phyloP scores from a whole-genome alignment of 1,140 invertebrate genomes.

The Planococcus citri region DNA sequence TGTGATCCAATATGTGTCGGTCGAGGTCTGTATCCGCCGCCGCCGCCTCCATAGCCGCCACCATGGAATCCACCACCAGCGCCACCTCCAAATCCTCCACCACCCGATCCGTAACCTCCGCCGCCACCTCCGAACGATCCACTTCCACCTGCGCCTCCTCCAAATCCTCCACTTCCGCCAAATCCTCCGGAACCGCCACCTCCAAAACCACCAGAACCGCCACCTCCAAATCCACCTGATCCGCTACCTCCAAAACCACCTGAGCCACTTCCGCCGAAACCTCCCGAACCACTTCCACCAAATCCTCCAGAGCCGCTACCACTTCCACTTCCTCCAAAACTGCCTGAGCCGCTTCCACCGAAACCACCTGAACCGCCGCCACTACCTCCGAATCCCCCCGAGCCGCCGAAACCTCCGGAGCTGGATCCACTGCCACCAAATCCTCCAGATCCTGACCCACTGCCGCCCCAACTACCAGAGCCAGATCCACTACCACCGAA shows the following conservation, averaged over 20 bases:
- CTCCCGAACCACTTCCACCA: too few relatives aligned
- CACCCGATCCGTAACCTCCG: neutral
- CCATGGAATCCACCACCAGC: slow-evolving; percentile 21
- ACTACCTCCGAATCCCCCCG: too few relatives aligned
- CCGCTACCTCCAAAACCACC: too few relatives aligned
- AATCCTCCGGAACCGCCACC: too few relatives aligned
- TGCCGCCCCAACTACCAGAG: neutral
- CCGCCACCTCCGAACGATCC: neutral
- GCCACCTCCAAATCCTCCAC: slow-evolving; percentile 12
- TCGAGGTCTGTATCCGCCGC: too few relatives aligned
- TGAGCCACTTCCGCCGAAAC: neutral
- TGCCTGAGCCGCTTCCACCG: neutral
- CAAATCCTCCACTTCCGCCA: too few relatives aligned
- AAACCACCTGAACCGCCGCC: neutral
- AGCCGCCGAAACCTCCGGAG: too few relatives aligned
- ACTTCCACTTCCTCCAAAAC: too few relatives aligned
- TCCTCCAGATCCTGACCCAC: slow-evolving; percentile 7
- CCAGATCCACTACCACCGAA: slow-evolving; percentile 10
- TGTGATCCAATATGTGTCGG: neutral
- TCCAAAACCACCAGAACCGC: too few relatives aligned
- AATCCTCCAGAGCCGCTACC: too few relatives aligned
- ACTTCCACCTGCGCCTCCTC: neutral
- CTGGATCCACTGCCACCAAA: neutral
- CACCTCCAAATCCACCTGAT: slow-evolving; percentile 17
- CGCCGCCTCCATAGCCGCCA: neutral